Percentiles rank a stretch among this genome's conserved stretches.
Evolutionary conservation across 1,140 invertebrate genomes (phyloP).

Genomic region (Brachionus plicatilis): DNA sequence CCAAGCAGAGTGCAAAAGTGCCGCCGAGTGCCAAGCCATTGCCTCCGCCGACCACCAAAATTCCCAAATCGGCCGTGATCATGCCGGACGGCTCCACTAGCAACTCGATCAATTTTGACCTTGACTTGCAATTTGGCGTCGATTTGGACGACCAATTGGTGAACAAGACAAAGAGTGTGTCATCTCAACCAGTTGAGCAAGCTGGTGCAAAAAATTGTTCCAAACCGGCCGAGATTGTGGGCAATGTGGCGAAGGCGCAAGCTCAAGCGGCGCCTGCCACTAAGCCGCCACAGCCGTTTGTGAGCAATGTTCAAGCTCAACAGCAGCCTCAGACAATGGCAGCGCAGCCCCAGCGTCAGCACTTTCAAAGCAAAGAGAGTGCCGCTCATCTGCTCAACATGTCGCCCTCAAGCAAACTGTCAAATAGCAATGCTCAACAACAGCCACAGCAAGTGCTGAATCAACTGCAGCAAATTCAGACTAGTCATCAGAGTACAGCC

Average conservation of each 20-base stretch:
- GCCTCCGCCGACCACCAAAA: conserved; percentile 27
- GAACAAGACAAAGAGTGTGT: background rate
- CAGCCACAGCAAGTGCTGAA: background rate
- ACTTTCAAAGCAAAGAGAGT: conserved; percentile 17
- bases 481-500: background rate
- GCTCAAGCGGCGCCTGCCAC: background rate
- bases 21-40: background rate
- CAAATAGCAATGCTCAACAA: background rate
- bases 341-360: background rate
- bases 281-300: background rate
- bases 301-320: background rate
- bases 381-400: background rate
- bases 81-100: conserved; percentile 23
- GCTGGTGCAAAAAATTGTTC: background rate
- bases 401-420: background rate
- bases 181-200: background rate
- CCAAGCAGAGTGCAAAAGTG: background rate
- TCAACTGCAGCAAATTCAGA: conserved; percentile 27
- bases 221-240: background rate
- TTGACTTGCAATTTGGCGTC: conserved; percentile 21
- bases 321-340: background rate
- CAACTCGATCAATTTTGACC: background rate
- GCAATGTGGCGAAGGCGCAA: background rate
- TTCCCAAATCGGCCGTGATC: conserved; percentile 35
- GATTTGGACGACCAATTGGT: background rate